Percentiles rank a stretch among this genome's conserved stretches.
Conservation (phyloP, 2,797 vertebrate species). For the Protonibea diacanthus region DNA sequence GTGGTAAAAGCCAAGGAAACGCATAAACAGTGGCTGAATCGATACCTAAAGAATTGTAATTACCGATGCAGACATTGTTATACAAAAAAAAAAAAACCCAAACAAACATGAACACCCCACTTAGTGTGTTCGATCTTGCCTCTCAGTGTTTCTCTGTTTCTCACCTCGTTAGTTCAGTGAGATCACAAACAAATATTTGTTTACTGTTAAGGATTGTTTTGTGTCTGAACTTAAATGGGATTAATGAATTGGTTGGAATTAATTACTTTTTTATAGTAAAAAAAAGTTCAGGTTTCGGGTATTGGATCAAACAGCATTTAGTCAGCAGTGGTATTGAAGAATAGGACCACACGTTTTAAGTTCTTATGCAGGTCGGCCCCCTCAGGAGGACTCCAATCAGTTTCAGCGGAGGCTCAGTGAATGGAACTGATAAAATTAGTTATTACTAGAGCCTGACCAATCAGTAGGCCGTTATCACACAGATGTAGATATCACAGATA, state of each 20-base stretch:
- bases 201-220: neutral
- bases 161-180: neutral
- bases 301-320: neutral
- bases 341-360: neutral
- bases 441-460: no score
- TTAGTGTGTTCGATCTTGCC: neutral
- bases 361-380: neutral
- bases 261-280: no score
- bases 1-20: neutral
- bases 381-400: no score
- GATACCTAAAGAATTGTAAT: neutral
- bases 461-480: no score
- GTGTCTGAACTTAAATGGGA: neutral
- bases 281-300: no score
- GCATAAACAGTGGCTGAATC: neutral
- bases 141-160: neutral
- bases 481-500: no score
- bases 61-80: neutral
- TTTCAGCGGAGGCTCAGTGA: no score
- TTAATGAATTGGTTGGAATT: no score
- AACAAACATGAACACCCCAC: neutral
- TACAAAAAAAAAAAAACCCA: neutral
- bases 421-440: no score
- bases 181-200: neutral
- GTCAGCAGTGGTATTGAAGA: neutral